Evolutionary conservation across 2,888 invertebrate species (phyloP).

Genomic region (Caenorhabditis uteleia): DNA sequence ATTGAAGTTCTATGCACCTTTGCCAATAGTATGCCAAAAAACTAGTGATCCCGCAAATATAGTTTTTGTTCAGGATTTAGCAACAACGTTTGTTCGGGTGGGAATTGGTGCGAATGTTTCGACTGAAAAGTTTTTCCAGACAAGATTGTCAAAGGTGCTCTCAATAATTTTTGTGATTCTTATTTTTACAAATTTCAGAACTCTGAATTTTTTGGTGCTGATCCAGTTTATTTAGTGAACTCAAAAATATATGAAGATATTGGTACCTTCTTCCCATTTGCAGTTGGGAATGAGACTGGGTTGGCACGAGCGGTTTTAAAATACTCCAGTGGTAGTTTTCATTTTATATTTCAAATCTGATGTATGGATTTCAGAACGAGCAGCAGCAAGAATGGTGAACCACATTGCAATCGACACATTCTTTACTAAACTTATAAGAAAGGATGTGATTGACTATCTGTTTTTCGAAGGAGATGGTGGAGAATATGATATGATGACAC

Average conservation of each 20-base stretch:
- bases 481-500: conserved; percentile 33
- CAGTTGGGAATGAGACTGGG: conserved; percentile 21
- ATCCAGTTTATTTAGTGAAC: conserved; percentile 23
- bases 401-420: conserved; percentile 22
- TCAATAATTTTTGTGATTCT: background rate
- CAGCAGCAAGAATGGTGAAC: no score
- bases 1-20: conserved; percentile 15
- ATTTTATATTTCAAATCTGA: no score
- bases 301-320: no score
- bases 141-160: background rate
- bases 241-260: conserved; percentile 16
- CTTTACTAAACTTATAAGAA: conserved; percentile 25
- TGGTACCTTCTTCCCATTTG: conserved; percentile 30
- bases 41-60: background rate
- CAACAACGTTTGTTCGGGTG: conserved; percentile 21
- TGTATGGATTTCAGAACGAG: no score
- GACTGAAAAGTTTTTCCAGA: conserved; percentile 17
- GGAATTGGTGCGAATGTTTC: conserved; percentile 18
- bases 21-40: no score
- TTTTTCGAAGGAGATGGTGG: conserved; percentile 23
- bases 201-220: conserved; percentile 26
- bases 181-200: conserved; percentile 4
- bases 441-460: conserved; percentile 23
- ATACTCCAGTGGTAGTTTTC: no score
- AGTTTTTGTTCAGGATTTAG: conserved; percentile 5